Base-by-base conservation (phyloP, 2,797 vertebrate genomes). In the Alcedo quadribrachys region DNA sequence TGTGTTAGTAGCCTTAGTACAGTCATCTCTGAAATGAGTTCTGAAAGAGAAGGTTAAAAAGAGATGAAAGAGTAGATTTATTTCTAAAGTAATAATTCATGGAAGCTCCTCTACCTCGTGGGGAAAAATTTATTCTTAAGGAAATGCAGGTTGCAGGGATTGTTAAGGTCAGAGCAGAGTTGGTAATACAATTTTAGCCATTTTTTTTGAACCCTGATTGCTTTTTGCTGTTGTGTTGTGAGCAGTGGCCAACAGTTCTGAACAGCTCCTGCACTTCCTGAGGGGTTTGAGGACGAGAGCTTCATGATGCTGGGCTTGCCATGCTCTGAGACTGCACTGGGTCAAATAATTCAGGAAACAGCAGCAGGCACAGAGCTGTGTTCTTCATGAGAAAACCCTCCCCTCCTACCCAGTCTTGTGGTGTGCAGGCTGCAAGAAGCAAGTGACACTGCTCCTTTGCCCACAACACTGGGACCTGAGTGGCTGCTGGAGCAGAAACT, bases 51-150 rank as follows among this genome's bases (percentile, higher is more conserved):
- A 63, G 37, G 43, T 65, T 77, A n/a, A 43, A 43, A 67, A 67
- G 25, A 14, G 32, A 53, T 68, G 16, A 33, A 69, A 87, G 30
- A 42, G 54, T 69, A 77, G 68, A 48, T 84, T 81, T 84, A 37
- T 66, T 89, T 89, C 87, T 43, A 81, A 87, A 84, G 43, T 20
- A 67, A 27, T 51, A 81, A 70, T 91, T 92, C 57, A 70, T 57
- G 89, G 77, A 76, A 67, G 32, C 27, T 87, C 9, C 16, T 45
- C 21, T 85, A 67, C 13, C 30, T 79, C 40, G 4, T 79, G 46
- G 37, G 33, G 73, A 90, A 86, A 19, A 89, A 74, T 35, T 76
- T 67, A 8, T 87, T 81, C 33, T 58, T 80, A 87, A 30, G 51
- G 83, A 92, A 85, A 87, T 85, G 19, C 43, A 74, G 71, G 30